Base-by-base conservation (phyloP, 2,797 vertebrate species). In the Crenuchus spilurus region DNA sequence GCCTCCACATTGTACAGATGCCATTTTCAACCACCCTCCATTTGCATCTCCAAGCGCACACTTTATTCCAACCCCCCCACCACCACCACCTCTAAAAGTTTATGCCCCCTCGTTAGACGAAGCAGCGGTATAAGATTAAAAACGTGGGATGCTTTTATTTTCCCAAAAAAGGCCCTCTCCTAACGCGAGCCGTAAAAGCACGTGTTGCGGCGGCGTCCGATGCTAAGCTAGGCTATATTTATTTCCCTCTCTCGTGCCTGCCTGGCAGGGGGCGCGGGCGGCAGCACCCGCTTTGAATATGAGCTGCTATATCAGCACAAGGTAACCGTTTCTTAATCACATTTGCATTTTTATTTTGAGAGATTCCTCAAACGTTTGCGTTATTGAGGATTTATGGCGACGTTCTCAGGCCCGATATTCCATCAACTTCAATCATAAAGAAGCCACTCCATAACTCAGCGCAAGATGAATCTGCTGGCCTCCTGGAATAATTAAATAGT, bases 1-100 rank as follows among this genome's bases (percentile, higher is more conserved):
- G 95, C 93, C 92, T 91, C 92, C 90, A 94, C 95, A 96, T 96
- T 96, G 95, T 97, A 94, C 86, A 87, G 69, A 83, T 91, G 94
- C 94, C 95, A 95, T 96, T 92, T 94, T 91, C 93, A 87, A 91
- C 92, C 92, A 90, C 90, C 88, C 92, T 87, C 91, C 94, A 96
- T 97, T 97, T 96, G 94, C 94, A 93, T 95, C 80, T 77, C 82
- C 86, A 78, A 89, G 87, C 83, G 85, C 84, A 82, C 88, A 79
- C 81, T 79, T 75, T 71, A 75, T 77, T 39, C 54, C 13, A 11
- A 8, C 9, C 5, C 48, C 51, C 51, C 51, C 75, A 70, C 70
- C 74, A 82, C 83, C 75, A n/a, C 72, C 85, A 81, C 81, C 87
- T n/a, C n/a, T 89, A 89, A 92, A 92, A 92, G 88, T 92, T 90